Evolutionary conservation across 2,888 invertebrate genomes (phyloP).

Genomic region (Chloroclysta siterata): DNA sequence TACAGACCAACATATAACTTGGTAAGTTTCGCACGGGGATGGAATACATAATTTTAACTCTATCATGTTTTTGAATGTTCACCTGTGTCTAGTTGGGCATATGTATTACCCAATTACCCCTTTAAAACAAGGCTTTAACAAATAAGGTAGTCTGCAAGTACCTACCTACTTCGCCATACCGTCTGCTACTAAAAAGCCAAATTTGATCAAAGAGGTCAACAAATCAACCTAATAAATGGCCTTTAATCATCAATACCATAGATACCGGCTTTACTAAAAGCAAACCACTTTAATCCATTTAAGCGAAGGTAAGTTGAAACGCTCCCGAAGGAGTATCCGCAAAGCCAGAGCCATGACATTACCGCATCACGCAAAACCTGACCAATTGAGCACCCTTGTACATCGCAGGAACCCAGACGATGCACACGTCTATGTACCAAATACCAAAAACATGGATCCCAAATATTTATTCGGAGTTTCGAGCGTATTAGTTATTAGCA

Average conservation of each 20-base stretch:
- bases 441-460: slow-evolving; percentile 31
- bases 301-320: slow-evolving; percentile 61
- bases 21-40: slow-evolving; percentile 23
- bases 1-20: not conserved
- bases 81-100: slow-evolving; percentile 11
- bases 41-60: slow-evolving; percentile 27
- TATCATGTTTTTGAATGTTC: slow-evolving; percentile 13
- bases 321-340: slow-evolving; percentile 63
- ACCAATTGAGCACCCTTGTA: slow-evolving; percentile 43
- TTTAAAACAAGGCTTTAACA: not conserved
- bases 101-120: slow-evolving; percentile 22
- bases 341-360: slow-evolving; percentile 55
- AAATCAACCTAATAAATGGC: slow-evolving; percentile 68
- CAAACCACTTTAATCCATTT: slow-evolving; percentile 78
- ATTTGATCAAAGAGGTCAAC: slow-evolving; percentile 49
- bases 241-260: slow-evolving; percentile 60
- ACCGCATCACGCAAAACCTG: slow-evolving; percentile 49
- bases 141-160: not conserved
- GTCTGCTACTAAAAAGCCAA: slow-evolving; percentile 27
- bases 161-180: slow-evolving; percentile 3
- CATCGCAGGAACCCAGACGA: slow-evolving; percentile 56
- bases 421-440: slow-evolving; percentile 58
- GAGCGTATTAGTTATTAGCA: slow-evolving; percentile 49
- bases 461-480: slow-evolving; percentile 46
- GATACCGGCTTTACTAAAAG: slow-evolving; percentile 65